A percentile compares a stretch with the other conserved stretches of the same genome.
Conservation (phyloP, 1,140 invertebrate species). For the Pantala flavescens region DNA sequence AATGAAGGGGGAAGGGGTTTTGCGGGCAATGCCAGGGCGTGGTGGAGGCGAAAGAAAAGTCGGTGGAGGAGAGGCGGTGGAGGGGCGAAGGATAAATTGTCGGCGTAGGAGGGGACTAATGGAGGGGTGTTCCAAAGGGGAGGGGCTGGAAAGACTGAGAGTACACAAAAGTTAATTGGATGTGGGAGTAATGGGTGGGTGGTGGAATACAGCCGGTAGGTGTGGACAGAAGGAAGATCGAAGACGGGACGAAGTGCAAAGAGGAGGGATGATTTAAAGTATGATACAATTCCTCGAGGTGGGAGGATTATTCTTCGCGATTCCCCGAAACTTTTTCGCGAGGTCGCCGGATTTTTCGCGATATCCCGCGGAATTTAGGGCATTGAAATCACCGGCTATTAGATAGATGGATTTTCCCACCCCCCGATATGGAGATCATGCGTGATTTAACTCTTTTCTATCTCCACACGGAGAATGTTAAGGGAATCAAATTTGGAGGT, state of each 20-base stretch:
- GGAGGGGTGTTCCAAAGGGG: background rate
- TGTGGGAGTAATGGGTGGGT: constrained; percentile 2
- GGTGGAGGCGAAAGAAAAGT: background rate
- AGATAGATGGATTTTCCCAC: no score
- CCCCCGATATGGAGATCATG: no score
- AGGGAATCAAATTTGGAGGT: no score
- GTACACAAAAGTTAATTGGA: constrained; percentile 10
- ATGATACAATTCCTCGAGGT: constrained; percentile 1
- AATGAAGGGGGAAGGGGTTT: background rate
- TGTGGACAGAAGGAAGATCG: background rate
- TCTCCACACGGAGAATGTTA: no score
- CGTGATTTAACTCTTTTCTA: no score
- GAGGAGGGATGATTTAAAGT: background rate
- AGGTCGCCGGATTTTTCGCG: no score
- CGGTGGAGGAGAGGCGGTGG: background rate
- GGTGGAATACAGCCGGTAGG: constrained; percentile 2
- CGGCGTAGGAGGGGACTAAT: background rate
- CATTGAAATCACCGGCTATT: no score
- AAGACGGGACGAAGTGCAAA: background rate
- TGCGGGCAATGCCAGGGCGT: background rate
- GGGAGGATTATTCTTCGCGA: background rate
- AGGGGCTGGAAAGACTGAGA: constrained; percentile 3
- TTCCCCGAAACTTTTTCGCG: no score
- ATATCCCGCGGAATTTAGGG: no score
- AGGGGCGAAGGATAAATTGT: background rate